Evolutionary conservation across 1,140 invertebrate genomes (phyloP).

Genomic region (Drosophila pseudoananassae): DNA sequence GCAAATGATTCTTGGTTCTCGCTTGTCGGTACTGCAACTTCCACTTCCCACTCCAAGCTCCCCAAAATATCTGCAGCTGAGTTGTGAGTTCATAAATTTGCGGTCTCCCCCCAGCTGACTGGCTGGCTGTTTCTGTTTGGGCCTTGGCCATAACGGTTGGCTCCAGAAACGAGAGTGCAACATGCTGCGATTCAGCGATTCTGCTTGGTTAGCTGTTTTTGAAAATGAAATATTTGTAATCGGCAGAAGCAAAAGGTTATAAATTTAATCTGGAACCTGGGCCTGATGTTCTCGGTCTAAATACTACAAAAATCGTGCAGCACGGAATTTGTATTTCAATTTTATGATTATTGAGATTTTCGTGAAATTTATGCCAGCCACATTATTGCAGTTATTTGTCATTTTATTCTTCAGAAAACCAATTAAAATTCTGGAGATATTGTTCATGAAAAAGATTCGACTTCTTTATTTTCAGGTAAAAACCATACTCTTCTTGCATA

Average conservation of each 20-base stretch:
- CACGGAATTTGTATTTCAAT: conserved; percentile 7
- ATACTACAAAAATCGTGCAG: conserved; percentile 17
- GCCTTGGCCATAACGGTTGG: conserved; percentile 33
- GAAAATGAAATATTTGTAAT: conserved; percentile 40
- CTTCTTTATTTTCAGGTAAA: too few species aligned
- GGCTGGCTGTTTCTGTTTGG: conserved; percentile 4
- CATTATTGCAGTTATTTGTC: neutral
- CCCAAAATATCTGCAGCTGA: conserved; percentile 29
- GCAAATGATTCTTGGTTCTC: conserved; percentile 28
- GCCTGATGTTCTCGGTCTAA: conserved; percentile 9
- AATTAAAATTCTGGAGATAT: neutral
- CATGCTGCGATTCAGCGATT: conserved; percentile 28
- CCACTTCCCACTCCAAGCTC: conserved; percentile 12
- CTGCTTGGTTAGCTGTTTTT: conserved; percentile 20
- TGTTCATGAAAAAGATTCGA: neutral
- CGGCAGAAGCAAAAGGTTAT: conserved; percentile 22
- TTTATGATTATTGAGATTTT: conserved; percentile 18
- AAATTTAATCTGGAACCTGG: conserved; percentile 7
- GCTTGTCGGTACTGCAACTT: conserved; percentile 24
- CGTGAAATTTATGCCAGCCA: conserved; percentile 1
- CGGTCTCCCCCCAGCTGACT: conserved; percentile 10
- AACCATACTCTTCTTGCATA: too few species aligned
- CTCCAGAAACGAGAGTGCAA: conserved; percentile 17
- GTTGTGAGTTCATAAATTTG: conserved; percentile 35
- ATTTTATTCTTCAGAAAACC: neutral